A percentile compares a stretch with the other conserved stretches of the same genome.
These are phyloP conservation scores for Thaleichthys pacificus DNA, from an alignment of 2,797 vertebrate genomes.

Conservation along the genomic window DNA sequence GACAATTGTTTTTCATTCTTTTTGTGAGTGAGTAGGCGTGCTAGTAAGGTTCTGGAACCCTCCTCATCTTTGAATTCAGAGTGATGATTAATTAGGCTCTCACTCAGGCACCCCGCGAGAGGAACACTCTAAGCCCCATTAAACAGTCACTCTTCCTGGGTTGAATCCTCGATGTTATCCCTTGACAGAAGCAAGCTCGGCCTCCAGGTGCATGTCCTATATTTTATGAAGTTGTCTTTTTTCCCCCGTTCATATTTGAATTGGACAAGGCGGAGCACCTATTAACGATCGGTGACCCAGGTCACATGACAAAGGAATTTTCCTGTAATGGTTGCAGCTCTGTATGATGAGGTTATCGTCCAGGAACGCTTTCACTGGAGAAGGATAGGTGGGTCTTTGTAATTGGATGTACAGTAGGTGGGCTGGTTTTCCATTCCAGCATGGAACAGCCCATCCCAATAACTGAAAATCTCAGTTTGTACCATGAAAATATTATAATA, in stretches of 20 bases:
- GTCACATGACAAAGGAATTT: not conserved
- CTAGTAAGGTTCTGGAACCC: not conserved
- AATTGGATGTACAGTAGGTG: not conserved
- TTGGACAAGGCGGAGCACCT: slow-evolving; percentile 31
- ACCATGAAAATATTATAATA: not conserved
- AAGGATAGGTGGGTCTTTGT: not conserved
- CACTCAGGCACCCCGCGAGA: slow-evolving; percentile 44
- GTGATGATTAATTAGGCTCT: slow-evolving; percentile 62
- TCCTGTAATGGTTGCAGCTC: slow-evolving; percentile 12
- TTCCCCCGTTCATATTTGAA: slow-evolving; percentile 18
- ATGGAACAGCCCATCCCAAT: slow-evolving; percentile 24
- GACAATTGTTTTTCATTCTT: slow-evolving; percentile 16
- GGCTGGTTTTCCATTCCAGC: slow-evolving; percentile 11
- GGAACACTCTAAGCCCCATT: slow-evolving; percentile 36
- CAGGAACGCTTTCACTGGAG: not conserved
- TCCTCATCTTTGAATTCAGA: slow-evolving; percentile 40
- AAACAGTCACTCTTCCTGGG: slow-evolving; percentile 46
- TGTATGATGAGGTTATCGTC: slow-evolving; percentile 4
- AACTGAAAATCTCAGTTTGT: slow-evolving; percentile 15
- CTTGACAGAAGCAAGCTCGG: slow-evolving; percentile 46
- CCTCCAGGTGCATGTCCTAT: slow-evolving; percentile 63
- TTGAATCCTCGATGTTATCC: slow-evolving; percentile 45
- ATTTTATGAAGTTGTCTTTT: slow-evolving; percentile 39
- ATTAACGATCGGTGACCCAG: slow-evolving; percentile 16
- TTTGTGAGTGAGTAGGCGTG: slow-evolving; percentile 5